Percentiles rank a stretch among this genome's conserved stretches.
These are phyloP conservation scores for Tetraneura akinire DNA, from an alignment of 1,140 invertebrate species.

Conservation along the genomic window DNA sequence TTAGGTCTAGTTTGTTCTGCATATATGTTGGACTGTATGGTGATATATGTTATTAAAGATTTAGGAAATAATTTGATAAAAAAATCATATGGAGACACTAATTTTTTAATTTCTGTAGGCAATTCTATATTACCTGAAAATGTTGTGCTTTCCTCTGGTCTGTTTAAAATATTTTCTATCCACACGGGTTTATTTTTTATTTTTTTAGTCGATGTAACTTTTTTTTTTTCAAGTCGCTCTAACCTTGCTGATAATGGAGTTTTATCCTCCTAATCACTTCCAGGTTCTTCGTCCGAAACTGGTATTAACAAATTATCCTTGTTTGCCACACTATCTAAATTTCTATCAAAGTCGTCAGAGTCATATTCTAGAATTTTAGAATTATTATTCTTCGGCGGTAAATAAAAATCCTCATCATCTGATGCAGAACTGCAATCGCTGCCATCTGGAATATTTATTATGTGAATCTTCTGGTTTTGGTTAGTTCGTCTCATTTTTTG, in stretches of 20 bases:
- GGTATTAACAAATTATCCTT: background rate
- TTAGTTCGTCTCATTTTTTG: background rate
- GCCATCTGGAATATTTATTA: background rate
- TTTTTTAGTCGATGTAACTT: background rate
- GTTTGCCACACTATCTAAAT: background rate
- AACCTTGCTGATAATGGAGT: background rate
- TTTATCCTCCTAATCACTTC: background rate
- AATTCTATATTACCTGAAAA: background rate
- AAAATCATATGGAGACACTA: background rate
- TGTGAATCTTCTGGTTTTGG: no score
- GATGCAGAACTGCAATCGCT: background rate
- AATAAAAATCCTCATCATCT: background rate
- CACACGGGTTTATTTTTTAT: conserved; percentile 3
- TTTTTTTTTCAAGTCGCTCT: background rate
- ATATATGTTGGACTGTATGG: conserved; percentile 15
- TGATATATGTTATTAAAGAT: conserved; percentile 4
- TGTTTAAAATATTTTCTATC: background rate
- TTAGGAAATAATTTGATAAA: background rate
- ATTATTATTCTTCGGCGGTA: background rate
- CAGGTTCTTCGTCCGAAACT: conserved; percentile 5
- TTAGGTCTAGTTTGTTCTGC: background rate
- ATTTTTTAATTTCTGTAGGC: background rate
- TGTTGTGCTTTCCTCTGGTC: background rate
- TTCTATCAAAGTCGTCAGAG: background rate
- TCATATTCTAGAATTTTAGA: background rate